A percentile compares a stretch with the other conserved stretches of the same genome.
Evolutionary conservation across 2,888 invertebrate genomes (phyloP).

Genomic region (Branchipolynoe longqiensis): DNA sequence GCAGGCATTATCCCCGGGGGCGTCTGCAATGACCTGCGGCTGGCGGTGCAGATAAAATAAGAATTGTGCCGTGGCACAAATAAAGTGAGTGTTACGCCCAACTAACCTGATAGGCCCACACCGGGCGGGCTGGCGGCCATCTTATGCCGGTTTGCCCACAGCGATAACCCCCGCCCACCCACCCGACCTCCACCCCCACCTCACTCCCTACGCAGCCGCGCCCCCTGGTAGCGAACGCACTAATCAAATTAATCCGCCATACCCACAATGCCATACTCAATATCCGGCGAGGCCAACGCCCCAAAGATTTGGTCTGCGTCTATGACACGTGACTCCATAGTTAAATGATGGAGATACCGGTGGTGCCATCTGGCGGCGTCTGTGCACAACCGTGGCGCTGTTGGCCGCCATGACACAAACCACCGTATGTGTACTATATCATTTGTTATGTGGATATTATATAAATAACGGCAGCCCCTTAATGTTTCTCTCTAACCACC

Average conservation of each 20-base stretch:
- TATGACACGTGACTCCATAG: background rate
- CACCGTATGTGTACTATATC: no score
- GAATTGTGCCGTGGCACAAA: background rate
- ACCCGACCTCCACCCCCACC: background rate
- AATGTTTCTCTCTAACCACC: no score
- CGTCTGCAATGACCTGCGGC: constrained; percentile 34
- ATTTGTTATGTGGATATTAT: no score
- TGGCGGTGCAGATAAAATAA: background rate
- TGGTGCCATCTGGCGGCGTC: no score
- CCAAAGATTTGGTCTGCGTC: background rate
- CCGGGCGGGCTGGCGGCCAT: constrained; percentile 22
- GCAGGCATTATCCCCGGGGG: background rate
- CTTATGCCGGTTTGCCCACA: constrained; percentile 22
- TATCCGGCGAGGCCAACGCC: background rate
- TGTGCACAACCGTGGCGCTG: no score
- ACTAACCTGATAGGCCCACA: constrained; percentile 25
- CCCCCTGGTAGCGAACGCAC: constrained; percentile 1
- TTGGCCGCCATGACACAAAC: no score
- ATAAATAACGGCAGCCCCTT: no score
- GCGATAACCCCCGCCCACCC: background rate
- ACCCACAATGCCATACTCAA: constrained; percentile 43
- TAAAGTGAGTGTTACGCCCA: background rate
- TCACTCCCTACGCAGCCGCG: background rate
- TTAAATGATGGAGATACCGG: background rate
- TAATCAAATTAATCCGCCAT: constrained; percentile 33